Conservation (phyloP, 2,797 vertebrate genomes). For the Urocyon cinereoargenteus region DNA sequence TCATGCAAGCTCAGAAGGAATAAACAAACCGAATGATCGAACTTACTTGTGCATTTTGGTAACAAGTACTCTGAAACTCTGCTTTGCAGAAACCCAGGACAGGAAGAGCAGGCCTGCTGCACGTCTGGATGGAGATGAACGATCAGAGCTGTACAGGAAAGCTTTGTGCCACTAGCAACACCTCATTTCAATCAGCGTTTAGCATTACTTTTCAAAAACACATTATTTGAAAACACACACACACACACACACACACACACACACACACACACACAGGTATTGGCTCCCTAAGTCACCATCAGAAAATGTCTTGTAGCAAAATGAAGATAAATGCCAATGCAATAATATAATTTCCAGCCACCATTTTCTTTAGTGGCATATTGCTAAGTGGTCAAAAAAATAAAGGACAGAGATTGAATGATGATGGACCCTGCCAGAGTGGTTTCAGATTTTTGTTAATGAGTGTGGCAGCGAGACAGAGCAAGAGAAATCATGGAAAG, state of each 20-base stretch:
- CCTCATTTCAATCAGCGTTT: neutral
- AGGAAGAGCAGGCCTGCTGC: slow-evolving; percentile 53
- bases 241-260: neutral
- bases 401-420: neutral
- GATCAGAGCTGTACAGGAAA: neutral
- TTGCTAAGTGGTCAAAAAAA: neutral
- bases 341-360: neutral
- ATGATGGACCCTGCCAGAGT: neutral
- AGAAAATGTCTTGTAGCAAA: neutral
- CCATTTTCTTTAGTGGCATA: neutral
- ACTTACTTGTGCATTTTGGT: slow-evolving; percentile 55
- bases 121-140: slow-evolving; percentile 60
- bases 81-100: slow-evolving; percentile 66
- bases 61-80: slow-evolving; percentile 18
- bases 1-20: slow-evolving; percentile 51
- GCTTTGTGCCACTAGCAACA: neutral
- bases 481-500: slow-evolving; percentile 6
- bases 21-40: neutral
- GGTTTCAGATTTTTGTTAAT: neutral
- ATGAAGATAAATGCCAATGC: neutral
- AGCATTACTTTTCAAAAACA: slow-evolving; percentile 28
- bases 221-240: neutral
- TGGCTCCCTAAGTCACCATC: neutral
- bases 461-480: neutral
- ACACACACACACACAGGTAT: neutral